Evolutionary conservation across 2,113 vertebrate genomes (phyloP), one percentile per base, ranked within the genome.

Genomic region (Stigmatopora argus): DNA sequence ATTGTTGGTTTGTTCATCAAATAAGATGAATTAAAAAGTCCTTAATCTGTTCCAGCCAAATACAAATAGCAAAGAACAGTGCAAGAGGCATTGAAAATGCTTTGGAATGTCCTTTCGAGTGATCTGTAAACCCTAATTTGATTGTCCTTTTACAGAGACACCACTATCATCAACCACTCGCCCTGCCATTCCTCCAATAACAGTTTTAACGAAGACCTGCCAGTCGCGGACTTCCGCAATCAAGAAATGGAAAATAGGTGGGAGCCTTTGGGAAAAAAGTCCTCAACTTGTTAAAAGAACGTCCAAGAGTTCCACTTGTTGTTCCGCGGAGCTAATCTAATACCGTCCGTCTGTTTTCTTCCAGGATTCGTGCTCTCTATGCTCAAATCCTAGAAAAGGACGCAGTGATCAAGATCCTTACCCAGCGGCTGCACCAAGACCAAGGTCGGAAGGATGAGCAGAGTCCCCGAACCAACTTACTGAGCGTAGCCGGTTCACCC

Each of bases 171-270:
- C 86, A 95, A 95, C 86, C 94, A 98, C 79, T 99, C 96, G 0
- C 96, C 97, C 0, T 92, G 92, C 66, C 93, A 97, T 69, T 98
- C 96, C 0, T 96, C 97, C 51, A 94, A 95, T 83, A 98, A 91
- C 88, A 99, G 97, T 80, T 98, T 99, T 89, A 96, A 96, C 0
- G 97, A 95, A 69, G 96, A 96, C 75, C 90, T 98, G 49, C 92
- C 96, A 3, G 74, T 92, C 0, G 89, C 92, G 1, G 92, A 91
- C 87, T 92, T 94, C 89, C 93, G 95, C 73, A 95, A 97, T 72
- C 95, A 96, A 77, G 96, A 98, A 83, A 98, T 99, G 97, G 97
- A 99, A 81, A 97, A 92, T 92, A 95, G 96, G 96, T 97, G 74
- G 14, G 2, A 41, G 19, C 44, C 21, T 11, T 34, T 15, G 6